phyloP scores from a whole-genome alignment of 2,113 vertebrate species.

The Ailuropoda melanoleuca region DNA sequence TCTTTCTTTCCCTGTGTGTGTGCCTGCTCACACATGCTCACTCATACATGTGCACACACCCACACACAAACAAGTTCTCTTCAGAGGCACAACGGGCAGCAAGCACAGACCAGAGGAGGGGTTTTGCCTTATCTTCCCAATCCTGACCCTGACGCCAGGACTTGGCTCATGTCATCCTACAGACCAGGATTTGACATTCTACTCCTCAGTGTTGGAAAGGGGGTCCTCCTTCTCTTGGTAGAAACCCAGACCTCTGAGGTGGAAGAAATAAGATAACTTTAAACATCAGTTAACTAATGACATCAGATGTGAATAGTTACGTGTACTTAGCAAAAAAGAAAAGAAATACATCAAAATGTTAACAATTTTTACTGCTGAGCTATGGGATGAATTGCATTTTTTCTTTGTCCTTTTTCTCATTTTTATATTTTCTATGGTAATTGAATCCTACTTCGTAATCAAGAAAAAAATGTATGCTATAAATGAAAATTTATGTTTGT shows the following conservation, averaged over 20 bases:
- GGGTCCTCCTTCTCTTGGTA: neutral
- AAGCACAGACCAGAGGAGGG: neutral
- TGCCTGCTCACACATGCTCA: neutral
- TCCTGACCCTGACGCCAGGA: neutral
- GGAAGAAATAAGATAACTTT: conserved; percentile 18
- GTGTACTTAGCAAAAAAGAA: neutral
- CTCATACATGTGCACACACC: neutral
- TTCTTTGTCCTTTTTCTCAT: neutral
- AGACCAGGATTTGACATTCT: neutral
- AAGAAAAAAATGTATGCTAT: neutral
- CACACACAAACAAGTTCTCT: neutral
- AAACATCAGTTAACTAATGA: conserved; percentile 4
- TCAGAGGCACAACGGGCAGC: neutral
- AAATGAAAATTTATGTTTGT: conserved; percentile 1
- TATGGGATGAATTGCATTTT: neutral
- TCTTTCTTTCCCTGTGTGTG: neutral
- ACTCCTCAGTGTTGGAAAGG: neutral
- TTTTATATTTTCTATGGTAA: neutral
- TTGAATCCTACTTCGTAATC: neutral
- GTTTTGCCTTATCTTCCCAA: neutral
- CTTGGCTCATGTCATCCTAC: neutral
- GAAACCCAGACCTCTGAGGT: neutral
- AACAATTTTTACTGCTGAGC: neutral
- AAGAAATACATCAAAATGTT: neutral
- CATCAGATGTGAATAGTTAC: neutral